These are phyloP conservation scores for Saccostrea cuccullata DNA, from an alignment of 1,140 invertebrate genomes.

Conservation along the genomic window DNA sequence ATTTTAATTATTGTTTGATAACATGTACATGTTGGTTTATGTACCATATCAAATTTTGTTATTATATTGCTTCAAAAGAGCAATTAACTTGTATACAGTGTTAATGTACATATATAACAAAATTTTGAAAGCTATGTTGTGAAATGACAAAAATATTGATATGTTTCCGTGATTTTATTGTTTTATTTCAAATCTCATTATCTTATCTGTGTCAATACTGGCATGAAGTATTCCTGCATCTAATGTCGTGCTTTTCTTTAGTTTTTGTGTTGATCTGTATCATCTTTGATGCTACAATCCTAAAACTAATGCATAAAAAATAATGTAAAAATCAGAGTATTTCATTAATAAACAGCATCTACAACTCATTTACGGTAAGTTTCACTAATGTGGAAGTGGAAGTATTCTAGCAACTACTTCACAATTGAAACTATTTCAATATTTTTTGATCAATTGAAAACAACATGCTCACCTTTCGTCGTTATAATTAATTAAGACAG, in stretches of 20 bases:
- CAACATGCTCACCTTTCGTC: background rate
- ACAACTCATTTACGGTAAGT: background rate
- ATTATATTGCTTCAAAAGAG: too few species aligned
- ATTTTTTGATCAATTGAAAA: background rate
- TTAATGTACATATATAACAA: too few species aligned
- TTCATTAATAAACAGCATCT: too few species aligned
- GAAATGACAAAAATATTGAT: too few species aligned
- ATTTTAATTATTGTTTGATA: too few species aligned
- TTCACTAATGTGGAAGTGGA: background rate
- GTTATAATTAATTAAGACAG: background rate
- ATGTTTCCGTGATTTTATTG: too few species aligned
- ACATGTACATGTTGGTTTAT: too few species aligned
- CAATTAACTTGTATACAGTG: too few species aligned
- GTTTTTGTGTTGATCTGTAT: constrained; percentile 17
- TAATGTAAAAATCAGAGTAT: too few species aligned
- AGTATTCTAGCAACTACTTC: background rate
- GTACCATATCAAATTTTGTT: too few species aligned
- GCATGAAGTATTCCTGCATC: background rate
- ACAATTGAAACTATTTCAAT: background rate
- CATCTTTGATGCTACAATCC: constrained; percentile 10
- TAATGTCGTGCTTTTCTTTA: background rate
- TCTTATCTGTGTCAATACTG: background rate
- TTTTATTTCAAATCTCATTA: too few species aligned
- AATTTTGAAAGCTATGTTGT: too few species aligned
- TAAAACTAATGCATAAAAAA: constrained; percentile 13